Conservation (phyloP, 1,140 invertebrate genomes). For the Pachypsylla venusta region DNA sequence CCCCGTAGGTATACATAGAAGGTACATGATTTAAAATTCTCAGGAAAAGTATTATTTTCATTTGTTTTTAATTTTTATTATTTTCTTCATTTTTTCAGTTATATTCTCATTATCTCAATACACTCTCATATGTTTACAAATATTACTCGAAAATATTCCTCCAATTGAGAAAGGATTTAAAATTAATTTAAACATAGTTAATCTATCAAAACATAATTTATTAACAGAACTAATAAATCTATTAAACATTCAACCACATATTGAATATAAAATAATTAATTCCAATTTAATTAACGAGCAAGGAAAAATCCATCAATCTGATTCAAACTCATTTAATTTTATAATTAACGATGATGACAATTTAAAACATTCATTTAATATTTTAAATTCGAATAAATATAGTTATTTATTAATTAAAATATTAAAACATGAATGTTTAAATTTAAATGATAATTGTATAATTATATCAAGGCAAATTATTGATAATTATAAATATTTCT, state of each 20-base stretch:
- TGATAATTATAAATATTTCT: not conserved
- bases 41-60: no score
- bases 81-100: no score
- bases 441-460: not conserved
- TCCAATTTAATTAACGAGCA: not conserved
- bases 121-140: not conserved
- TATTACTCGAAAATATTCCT: not conserved
- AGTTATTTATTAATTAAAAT: not conserved
- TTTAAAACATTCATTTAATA: no score
- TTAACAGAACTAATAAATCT: no score
- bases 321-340: no score
- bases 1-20: no score
- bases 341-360: no score
- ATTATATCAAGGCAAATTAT: not conserved
- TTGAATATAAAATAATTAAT: not conserved
- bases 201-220: no score
- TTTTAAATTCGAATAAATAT: not conserved
- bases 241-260: not conserved
- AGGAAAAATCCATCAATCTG: no score
- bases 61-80: no score
- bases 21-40: no score
- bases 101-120: no score
- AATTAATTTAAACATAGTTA: conserved; percentile 1
- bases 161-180: not conserved
- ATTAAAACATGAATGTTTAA: not conserved